These are phyloP conservation scores for Philopedon plagiatum DNA, from an alignment of 2,888 invertebrate species.

Conservation along the genomic window DNA sequence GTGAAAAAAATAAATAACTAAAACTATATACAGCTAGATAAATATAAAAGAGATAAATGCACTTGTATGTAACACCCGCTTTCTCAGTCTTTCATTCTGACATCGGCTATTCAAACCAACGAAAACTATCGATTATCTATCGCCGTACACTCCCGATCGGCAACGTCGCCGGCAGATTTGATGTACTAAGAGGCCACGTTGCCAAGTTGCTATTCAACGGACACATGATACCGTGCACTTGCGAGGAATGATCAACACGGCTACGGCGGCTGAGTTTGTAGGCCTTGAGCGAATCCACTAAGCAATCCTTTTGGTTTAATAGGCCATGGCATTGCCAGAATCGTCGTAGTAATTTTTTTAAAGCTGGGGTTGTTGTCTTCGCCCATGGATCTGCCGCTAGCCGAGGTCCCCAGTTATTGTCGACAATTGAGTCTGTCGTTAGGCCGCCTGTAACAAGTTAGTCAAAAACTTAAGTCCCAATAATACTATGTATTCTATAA, in stretches of 20 bases:
- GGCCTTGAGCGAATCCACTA: slow-evolving; percentile 27
- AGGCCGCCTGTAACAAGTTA: slow-evolving; percentile 57
- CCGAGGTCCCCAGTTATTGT: slow-evolving; percentile 61
- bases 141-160: slow-evolving; percentile 38
- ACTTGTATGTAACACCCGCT: slow-evolving; percentile 3
- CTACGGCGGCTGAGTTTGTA: slow-evolving; percentile 53
- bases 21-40: slow-evolving; percentile 28
- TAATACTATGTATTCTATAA: too few species aligned
- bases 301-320: slow-evolving; percentile 25
- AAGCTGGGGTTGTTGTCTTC: slow-evolving; percentile 22
- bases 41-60: slow-evolving; percentile 34
- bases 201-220: slow-evolving; percentile 36
- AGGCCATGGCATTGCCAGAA: slow-evolving; percentile 52
- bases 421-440: slow-evolving; percentile 63
- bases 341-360: slow-evolving; percentile 50
- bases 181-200: slow-evolving; percentile 39
- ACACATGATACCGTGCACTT: slow-evolving; percentile 58
- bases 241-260: slow-evolving; percentile 64
- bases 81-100: slow-evolving; percentile 36
- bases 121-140: slow-evolving; percentile 27
- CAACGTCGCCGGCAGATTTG: slow-evolving; percentile 28
- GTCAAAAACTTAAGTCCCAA: too few species aligned
- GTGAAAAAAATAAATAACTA: slow-evolving; percentile 34
- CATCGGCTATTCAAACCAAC: slow-evolving; percentile 38
- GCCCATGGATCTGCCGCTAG: slow-evolving; percentile 33